A percentile compares a stretch with the other conserved stretches of the same genome.
These are phyloP conservation scores for Drosophila pseudoobscura DNA, from an alignment of 1,140 invertebrate species.

Conservation along the genomic window DNA sequence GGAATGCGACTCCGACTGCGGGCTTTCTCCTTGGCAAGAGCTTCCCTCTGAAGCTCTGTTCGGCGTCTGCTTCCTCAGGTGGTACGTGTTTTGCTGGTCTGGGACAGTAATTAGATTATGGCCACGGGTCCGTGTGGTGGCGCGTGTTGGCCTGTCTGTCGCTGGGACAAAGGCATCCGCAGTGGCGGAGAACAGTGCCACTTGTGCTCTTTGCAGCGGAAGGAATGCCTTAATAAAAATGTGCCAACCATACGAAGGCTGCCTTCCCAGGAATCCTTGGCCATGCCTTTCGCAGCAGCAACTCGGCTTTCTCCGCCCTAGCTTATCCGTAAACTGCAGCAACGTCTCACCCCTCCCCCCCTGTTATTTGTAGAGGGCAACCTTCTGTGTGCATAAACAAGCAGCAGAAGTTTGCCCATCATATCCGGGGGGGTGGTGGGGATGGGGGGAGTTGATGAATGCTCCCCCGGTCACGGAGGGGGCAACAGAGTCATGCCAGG, in stretches of 20 bases:
- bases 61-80: constrained; percentile 15
- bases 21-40: neutral
- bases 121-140: constrained; percentile 34
- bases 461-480: constrained; percentile 2
- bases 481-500: constrained; percentile 7
- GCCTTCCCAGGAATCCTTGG: too few relatives aligned
- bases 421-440: neutral
- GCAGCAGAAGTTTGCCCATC: constrained; percentile 15
- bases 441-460: constrained; percentile 20
- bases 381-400: constrained; percentile 46
- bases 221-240: too few relatives aligned
- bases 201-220: too few relatives aligned
- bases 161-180: constrained; percentile 21
- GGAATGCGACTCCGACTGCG: too few relatives aligned
- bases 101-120: constrained; percentile 61
- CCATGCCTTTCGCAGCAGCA: constrained; percentile 1
- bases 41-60: constrained; percentile 6
- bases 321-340: constrained; percentile 16
- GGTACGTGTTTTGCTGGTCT: constrained; percentile 3
- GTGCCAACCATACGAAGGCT: too few relatives aligned
- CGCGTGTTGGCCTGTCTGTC: constrained; percentile 15
- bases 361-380: constrained; percentile 4
- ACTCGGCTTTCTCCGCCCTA: constrained; percentile 3
- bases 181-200: too few relatives aligned
- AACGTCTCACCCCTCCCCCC: neutral